A percentile compares a stretch with the other conserved stretches of the same genome.
Evolutionary conservation across 2,113 vertebrate species (phyloP).

Genomic region (Paratilapia polleni): DNA sequence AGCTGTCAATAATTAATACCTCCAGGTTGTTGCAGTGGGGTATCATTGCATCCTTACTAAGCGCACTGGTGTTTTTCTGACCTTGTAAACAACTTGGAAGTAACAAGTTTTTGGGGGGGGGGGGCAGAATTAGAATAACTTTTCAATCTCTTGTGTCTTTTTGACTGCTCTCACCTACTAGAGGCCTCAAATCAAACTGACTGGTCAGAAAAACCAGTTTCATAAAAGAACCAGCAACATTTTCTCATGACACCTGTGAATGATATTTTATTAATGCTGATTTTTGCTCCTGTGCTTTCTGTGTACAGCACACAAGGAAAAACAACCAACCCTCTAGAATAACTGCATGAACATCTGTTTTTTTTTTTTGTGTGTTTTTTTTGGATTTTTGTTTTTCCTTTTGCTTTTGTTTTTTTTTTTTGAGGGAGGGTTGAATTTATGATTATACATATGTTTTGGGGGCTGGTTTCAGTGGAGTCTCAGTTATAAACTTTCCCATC

Average conservation of each 20-base stretch:
- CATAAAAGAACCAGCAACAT: conserved; percentile 35
- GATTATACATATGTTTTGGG: conserved; percentile 38
- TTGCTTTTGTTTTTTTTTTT: neutral
- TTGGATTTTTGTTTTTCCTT: too few species aligned
- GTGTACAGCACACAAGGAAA: neutral
- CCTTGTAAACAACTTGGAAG: conserved; percentile 41
- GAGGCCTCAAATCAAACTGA: conserved; percentile 40
- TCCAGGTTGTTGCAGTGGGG: neutral
- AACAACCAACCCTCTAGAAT: neutral
- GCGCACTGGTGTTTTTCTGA: neutral
- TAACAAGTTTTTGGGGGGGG: too few species aligned
- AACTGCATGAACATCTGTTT: conserved; percentile 21
- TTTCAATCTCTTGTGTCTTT: conserved; percentile 23
- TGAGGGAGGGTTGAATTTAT: conserved; percentile 6
- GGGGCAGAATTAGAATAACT: conserved; percentile 24
- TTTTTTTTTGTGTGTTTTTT: neutral
- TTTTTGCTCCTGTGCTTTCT: conserved; percentile 18
- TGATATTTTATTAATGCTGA: conserved; percentile 52
- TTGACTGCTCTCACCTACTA: conserved; percentile 2
- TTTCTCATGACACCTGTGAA: conserved; percentile 30
- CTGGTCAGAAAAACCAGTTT: conserved; percentile 35
- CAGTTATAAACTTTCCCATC: conserved; percentile 17
- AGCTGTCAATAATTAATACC: conserved; percentile 44
- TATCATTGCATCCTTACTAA: neutral
- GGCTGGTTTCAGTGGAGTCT: conserved; percentile 18